These are phyloP conservation scores for Rhipidura dahli DNA, from an alignment of 2,113 vertebrate genomes.

Conservation along the genomic window DNA sequence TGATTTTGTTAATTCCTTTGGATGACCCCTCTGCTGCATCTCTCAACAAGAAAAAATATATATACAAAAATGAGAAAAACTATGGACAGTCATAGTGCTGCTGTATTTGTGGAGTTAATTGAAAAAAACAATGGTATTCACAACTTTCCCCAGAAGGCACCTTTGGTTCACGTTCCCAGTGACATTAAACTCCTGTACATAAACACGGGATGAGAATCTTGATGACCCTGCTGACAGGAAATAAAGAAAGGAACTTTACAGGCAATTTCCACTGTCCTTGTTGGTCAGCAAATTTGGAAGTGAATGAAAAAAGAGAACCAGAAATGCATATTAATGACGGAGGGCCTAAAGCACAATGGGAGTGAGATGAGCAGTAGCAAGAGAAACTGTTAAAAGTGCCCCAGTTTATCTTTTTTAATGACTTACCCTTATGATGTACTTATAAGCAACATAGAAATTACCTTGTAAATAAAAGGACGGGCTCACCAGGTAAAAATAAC, in stretches of 20 bases:
- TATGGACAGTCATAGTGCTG: not conserved
- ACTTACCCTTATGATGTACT: not conserved
- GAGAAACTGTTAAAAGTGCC: not conserved
- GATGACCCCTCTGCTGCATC: not conserved
- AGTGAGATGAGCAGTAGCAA: not conserved
- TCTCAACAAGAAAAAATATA: not conserved
- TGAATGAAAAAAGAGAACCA: slow-evolving; percentile 7
- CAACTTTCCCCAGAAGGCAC: not conserved
- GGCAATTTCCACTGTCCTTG: slow-evolving; percentile 48
- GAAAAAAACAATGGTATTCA: not conserved
- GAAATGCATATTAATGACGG: slow-evolving; percentile 44
- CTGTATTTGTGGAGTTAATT: not conserved
- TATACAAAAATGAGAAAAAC: not conserved
- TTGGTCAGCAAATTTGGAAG: slow-evolving; percentile 49
- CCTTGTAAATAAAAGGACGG: not conserved
- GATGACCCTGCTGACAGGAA: slow-evolving; percentile 27
- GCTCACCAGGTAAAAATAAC: not conserved
- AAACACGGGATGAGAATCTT: slow-evolving; percentile 25
- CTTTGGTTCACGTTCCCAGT: not conserved
- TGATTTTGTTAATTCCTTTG: slow-evolving; percentile 22
- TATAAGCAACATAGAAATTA: not conserved
- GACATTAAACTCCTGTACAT: not conserved
- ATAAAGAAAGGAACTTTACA: slow-evolving; percentile 40
- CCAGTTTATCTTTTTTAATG: not conserved
- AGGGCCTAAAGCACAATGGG: not conserved